Base-by-base conservation (phyloP, 2,888 invertebrate species). In the Drosophila emarginata region DNA sequence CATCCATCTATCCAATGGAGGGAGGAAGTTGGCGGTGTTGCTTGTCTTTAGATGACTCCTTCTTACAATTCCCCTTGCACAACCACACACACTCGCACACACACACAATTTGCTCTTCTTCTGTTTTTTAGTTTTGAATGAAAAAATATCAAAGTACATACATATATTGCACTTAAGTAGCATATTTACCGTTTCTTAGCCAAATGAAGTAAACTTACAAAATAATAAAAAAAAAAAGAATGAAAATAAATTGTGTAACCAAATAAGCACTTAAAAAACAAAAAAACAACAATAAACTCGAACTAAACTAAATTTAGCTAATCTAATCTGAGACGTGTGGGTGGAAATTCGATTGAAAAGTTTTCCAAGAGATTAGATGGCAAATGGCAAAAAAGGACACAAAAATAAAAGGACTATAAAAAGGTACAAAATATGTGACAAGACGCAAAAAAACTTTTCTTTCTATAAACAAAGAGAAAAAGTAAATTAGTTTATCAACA, bases 1-100 rank as follows among this genome's bases (percentile, higher is more conserved):
- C 75, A 80, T 83, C 80, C 32, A 32, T 32, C 32, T 80, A 83
- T 80, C 76, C 72, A 74, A 77, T 72, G 77, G 68, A 79, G 50
- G 59, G 45, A 45, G 45, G 73, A 76, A 82, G 45, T 40, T 40
- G 45, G 45, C 11, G 45, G 18, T 21, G 9, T 11, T 45, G 45
- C 45, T 45, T 45, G 45, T 45, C 45, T 45, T 11, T 26, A 21
- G 21, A 32, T 37, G 15, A 15, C 28, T 14, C 11, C 32, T 53
- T 23, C 15, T 53, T 6, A 26, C 59, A 32, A 32, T 9, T 32
- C 32, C 32, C 32, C 32, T 9, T 2, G 2, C 32, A 32, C 40
- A 53, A 4, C 18, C 45, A 11, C 40, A n/a, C 37, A 1, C 23
- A 32, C 18, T 51, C 68, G 1, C 15, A n/a, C 37, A n/a, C 37